Conservation (phyloP, 2,113 vertebrate species). For the Lophius piscatorius region DNA sequence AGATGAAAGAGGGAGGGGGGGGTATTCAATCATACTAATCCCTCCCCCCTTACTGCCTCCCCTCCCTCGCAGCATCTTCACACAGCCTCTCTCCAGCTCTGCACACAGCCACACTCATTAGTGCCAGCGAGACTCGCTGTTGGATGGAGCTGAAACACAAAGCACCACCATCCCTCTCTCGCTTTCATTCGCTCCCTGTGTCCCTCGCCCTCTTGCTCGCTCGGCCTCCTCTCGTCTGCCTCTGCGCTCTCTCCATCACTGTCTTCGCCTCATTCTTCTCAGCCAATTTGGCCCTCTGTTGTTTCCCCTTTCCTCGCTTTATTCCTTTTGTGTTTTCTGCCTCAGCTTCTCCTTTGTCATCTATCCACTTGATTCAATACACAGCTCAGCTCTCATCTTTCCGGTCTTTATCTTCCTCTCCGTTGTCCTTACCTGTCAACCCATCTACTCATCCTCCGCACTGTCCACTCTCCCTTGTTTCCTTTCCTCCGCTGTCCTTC, state of each 20-base stretch:
- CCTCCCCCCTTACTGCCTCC: conserved; percentile 9
- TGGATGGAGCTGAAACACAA: conserved; percentile 71
- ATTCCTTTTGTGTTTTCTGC: conserved; percentile 26
- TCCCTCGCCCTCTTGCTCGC: conserved; percentile 14
- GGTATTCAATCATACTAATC: conserved; percentile 75
- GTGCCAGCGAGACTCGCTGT: conserved; percentile 68
- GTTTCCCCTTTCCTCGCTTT: conserved; percentile 33
- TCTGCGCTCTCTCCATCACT: too few species aligned
- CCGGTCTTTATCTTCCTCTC: conserved; percentile 27
- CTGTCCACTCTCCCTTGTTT: conserved; percentile 17
- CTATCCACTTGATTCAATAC: conserved; percentile 14
- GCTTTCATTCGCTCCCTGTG: conserved; percentile 33
- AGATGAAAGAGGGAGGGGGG: conserved; percentile 55
- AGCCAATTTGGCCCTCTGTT: conserved; percentile 61
- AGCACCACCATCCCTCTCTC: conserved; percentile 27
- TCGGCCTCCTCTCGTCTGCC: too few species aligned
- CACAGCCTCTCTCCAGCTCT: conserved; percentile 15
- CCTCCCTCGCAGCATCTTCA: conserved; percentile 21
- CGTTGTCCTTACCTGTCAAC: background rate
- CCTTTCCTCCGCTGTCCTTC: conserved; percentile 11
- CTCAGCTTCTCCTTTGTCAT: conserved; percentile 26
- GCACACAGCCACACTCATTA: conserved; percentile 74
- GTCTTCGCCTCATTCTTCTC: too few species aligned
- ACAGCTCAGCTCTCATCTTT: conserved; percentile 14
- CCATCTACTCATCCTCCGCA: background rate